Evolutionary conservation across 2,797 vertebrate genomes (phyloP).

Genomic region (Manis pentadactyla): DNA sequence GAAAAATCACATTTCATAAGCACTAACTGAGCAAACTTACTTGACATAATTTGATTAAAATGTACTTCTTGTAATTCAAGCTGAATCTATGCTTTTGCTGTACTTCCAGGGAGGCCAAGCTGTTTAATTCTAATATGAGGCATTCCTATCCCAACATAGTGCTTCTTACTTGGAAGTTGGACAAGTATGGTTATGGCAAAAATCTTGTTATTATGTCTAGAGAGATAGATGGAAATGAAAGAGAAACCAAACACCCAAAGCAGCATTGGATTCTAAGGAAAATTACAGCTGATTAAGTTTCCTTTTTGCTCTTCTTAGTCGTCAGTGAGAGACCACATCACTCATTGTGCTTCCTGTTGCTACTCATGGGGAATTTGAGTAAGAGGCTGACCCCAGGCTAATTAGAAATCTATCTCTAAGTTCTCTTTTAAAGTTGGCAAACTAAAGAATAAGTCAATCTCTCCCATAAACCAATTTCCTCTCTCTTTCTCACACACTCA

Average conservation of each 20-base stretch:
- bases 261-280: neutral
- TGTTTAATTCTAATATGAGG: neutral
- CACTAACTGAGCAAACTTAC: neutral
- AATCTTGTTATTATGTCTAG: neutral
- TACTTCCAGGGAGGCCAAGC: neutral
- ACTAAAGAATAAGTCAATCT: neutral
- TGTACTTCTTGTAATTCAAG: neutral
- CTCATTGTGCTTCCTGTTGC: neutral
- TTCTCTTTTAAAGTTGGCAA: neutral
- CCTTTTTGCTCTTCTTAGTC: neutral
- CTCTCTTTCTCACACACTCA: neutral
- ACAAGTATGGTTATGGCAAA: neutral
- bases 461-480: neutral
- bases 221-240: neutral
- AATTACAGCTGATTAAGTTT: neutral
- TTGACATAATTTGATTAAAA: neutral
- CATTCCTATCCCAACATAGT: neutral
- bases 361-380: neutral
- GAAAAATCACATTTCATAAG: neutral
- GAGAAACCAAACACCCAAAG: neutral
- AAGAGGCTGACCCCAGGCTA: neutral
- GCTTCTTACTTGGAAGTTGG: neutral
- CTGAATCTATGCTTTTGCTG: neutral
- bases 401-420: neutral
- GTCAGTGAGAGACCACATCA: neutral